Evolutionary conservation across 1,140 invertebrate genomes (phyloP), one percentile per base, ranked within the genome.

Genomic region (Mesaphorura yosii): DNA sequence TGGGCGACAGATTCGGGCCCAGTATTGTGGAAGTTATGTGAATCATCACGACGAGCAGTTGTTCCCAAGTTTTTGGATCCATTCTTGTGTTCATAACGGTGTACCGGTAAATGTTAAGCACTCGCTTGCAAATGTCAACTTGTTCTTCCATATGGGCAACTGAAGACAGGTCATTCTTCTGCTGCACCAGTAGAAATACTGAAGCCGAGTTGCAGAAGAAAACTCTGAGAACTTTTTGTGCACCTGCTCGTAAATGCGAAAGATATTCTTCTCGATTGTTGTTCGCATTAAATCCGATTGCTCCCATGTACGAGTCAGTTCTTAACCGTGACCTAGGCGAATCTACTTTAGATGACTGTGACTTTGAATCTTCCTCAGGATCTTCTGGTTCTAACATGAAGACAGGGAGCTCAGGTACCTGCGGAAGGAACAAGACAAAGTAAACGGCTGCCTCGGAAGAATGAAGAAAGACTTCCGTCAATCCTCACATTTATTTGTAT

Each of bases 51-150:
- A 88, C 68, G 19, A 90, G 66, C 48, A 90, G 72, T 69, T 91
- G 86, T 68, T 92, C 86, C 91, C 92, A 97, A 19, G 91, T 93
- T 62, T 78, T 78, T 58, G 82, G 82, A 66, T 95, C 88, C 81
- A 96, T 86, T 57, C 83, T 77, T 1, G 88, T 84, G 68, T 96
- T 91, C 89, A 95, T 95, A 23, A 96, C 91, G 78, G 96, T 90
- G 64, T 89, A 93, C 55, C 92, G 75, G 75, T 96, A 97, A 59
- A 96, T 92, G 70, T 95, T 97, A 23, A 97, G 73, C 45, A 97
- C 89, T 62, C 89, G 76, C 72, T 96, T 96, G 71, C 92, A 96
- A 55, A 91, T 83, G 70, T 97, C 92, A 0, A 92, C 94, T 73
- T 96, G 87, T 69, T 93, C 88, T 65, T 92, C 87, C 5, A 91